Percentiles rank a stretch among this genome's conserved stretches.
These are phyloP conservation scores for Dreissena polymorpha DNA, from an alignment of 1,140 invertebrate genomes.

Conservation along the genomic window DNA sequence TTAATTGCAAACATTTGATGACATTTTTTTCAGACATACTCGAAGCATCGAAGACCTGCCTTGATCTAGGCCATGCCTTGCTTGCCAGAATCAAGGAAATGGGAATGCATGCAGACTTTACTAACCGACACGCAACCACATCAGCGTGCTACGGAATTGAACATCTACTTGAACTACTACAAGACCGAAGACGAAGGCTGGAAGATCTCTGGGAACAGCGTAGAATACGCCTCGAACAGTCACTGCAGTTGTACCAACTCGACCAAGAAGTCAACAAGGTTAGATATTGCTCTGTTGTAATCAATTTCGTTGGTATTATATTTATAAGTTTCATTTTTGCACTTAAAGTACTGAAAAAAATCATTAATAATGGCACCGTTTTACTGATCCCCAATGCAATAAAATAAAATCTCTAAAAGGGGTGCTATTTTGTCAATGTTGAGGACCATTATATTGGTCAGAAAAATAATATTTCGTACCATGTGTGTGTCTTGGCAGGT, in stretches of 20 bases:
- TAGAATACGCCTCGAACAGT: conserved; percentile 86
- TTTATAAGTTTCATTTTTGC: neutral
- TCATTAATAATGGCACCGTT: too few species aligned
- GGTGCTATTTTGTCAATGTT: too few species aligned
- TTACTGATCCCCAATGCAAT: too few species aligned
- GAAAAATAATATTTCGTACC: too few species aligned
- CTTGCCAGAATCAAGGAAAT: conserved; percentile 83
- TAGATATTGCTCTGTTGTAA: neutral
- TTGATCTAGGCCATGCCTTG: conserved; percentile 89
- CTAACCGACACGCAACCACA: conserved; percentile 79
- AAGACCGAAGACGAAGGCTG: conserved; percentile 87
- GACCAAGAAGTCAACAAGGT: conserved; percentile 87
- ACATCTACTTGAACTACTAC: conserved; percentile 83
- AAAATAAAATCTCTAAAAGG: too few species aligned
- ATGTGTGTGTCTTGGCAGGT: conserved; percentile 61
- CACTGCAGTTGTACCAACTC: conserved; percentile 87
- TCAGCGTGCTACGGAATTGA: conserved; percentile 80
- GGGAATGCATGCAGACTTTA: conserved; percentile 78
- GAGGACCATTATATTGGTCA: too few species aligned
- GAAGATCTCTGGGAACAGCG: conserved; percentile 87
- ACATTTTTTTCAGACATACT: conserved; percentile 82
- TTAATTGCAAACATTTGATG: too few species aligned
- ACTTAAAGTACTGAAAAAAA: too few species aligned
- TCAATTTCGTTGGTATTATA: neutral
- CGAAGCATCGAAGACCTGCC: conserved; percentile 87